Base-by-base conservation (phyloP, 92 coral and sea anemone species). In the Muricea muricata region DNA sequence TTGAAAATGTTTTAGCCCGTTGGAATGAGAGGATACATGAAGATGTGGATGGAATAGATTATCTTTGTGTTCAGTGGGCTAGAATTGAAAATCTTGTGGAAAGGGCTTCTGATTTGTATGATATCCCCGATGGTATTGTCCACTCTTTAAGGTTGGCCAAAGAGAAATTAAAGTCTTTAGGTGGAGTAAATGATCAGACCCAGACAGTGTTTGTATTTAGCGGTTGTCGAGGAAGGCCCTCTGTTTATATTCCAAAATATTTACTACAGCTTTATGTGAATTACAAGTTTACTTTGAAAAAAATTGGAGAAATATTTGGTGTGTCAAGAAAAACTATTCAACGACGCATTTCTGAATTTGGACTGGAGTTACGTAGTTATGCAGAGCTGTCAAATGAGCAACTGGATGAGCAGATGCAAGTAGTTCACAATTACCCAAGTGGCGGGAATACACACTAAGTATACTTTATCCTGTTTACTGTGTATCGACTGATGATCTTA, bases 341-440 rank as follows among this genome's bases (percentile, higher is more conserved):
- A 70, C 48, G 87, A 72, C 73, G 81, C 33, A 61, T 72, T 14
- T 4, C 34, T 37, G 26, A 84, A 56, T 61, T 56, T 48, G 76
- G 78, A 18, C 68, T 76, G 83, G 54, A 61, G 52, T 42, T 50
- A 14, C 58, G 75, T 3, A 65, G 14, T 63, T 85, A 71, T 25
- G 18, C 75, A 5, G 23, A 17, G 34, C 17, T 76, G 67, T 61
- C 84, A 40, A 76, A 77, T 82, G 42, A 40, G 29, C 47, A 56
- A 72, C 82, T 84, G 35, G 88, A 84, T 72, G 45, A 47, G 48
- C 81, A 71, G 58, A 74, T 77, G 89, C 77, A 76, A 85, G 89
- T 60, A 85, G 18, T 72, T 57, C 26, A n/a, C n/a, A n/a, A n/a
- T n/a, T n/a, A n/a, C n/a, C n/a, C n/a, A n/a, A n/a, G n/a, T n/a